Evolutionary conservation across 2,888 invertebrate genomes (phyloP), one percentile per base, ranked within the genome.

Genomic region (Leucania comma): DNA sequence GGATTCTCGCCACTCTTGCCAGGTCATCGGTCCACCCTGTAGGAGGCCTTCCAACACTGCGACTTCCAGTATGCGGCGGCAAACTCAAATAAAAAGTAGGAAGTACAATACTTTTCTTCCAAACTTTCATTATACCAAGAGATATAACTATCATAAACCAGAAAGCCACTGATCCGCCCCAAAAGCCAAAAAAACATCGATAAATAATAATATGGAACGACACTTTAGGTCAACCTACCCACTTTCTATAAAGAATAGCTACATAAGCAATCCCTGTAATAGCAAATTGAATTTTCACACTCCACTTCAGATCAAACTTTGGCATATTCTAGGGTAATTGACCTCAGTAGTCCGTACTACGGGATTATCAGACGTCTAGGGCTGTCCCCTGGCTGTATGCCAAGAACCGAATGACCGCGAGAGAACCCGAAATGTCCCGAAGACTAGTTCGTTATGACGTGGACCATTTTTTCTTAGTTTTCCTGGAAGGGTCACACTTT

Each of bases 401-500:
- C 84, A 84, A 75, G 20, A 50, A 32, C 56, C 74, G 69, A 68
- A 51, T 56, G 62, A 67, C 46, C 56, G 67, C 70, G 74, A 72
- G 50, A 14, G 29, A 22, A n/a, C n/a, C 72, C 79, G 73, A 63
- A 42, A 24, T 14, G 17, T 4, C 29, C 64, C 70, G 62, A 78
- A 65, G 26, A 63, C 72, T 74, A 67, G 80, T 86, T 84, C 51
- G 56, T 85, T 81, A 85, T 75, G 75, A 66, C 70, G 75, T 63
- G 51, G 68, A 67, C 53, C 38, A 65, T 71, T 53, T 72, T 51
- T 60, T 48, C 14, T 61, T 42, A 68, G 59, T 67, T 68, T 69
- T 20, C 58, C 57, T 69, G 46, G 46, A 42, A 68, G 58, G 42
- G 62, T 68, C 68, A 78, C 58, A 80, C 68, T 77, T 81, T 81